phyloP scores from a whole-genome alignment of 2,113 vertebrate species.

The Ceyx margarethae region DNA sequence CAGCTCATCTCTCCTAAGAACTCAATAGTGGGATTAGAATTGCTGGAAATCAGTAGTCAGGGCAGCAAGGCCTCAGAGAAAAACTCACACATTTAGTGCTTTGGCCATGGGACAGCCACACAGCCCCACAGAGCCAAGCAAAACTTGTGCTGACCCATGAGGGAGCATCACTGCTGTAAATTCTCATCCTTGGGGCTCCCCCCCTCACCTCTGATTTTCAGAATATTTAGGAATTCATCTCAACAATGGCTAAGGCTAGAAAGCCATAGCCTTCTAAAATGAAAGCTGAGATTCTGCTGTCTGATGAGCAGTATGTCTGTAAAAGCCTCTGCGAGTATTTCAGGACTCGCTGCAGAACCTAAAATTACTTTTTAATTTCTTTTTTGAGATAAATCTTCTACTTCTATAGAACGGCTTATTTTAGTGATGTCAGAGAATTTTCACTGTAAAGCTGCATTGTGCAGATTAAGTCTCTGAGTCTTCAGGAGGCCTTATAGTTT shows the following conservation, averaged over 20 bases:
- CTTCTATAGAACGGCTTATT: neutral
- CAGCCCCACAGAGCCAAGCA: neutral
- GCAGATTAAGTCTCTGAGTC: neutral
- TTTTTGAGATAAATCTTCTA: neutral
- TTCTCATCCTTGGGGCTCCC: neutral
- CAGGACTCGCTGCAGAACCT: neutral
- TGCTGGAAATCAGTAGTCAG: neutral
- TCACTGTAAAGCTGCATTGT: neutral
- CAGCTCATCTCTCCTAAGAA: neutral
- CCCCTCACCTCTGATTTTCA: neutral
- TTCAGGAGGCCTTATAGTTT: neutral
- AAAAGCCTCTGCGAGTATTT: neutral
- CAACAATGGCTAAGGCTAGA: neutral
- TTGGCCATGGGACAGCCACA: neutral
- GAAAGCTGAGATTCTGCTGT: neutral
- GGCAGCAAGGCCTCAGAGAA: neutral
- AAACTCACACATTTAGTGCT: neutral
- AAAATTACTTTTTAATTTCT: neutral
- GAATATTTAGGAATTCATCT: neutral
- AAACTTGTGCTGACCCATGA: fast-evolving
- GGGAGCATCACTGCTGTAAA: neutral
- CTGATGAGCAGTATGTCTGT: neutral
- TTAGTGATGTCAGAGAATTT: neutral
- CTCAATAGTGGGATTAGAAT: neutral
- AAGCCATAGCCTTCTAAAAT: neutral